Evolutionary conservation across 92 coral and sea anemone genomes (phyloP), one percentile per base, ranked within the genome.

Genomic region (Heteractis magnifica): DNA sequence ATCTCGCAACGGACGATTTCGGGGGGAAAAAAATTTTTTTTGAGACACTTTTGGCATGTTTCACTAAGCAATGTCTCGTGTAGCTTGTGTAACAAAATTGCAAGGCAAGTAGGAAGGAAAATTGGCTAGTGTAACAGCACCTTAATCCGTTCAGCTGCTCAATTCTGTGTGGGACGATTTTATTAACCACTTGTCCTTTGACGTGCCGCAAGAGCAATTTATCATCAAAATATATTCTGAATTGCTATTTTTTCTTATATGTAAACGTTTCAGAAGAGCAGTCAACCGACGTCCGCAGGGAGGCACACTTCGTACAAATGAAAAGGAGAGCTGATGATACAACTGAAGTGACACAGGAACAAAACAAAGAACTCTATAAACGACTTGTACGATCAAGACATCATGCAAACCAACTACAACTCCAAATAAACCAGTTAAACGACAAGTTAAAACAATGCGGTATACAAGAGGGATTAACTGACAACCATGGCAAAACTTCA

Each of bases 311-410:
- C 19, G 75, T 20, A 52, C 75, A 65, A 79, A 20, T 15, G 72
- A 49, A 79, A 79, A 64, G 65, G 15, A 13, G 26, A 62, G 18
- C 13, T 10, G 12, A 11, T 44, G 72, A 79, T 6, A 6, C 64
- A 21, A 49, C 72, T 15, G 0, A 14, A 2, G 53, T 70, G 10
- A 70, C 65, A 15, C 76, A 81, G 44, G 71, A 51, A n/a, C 72
- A 65, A 55, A 84, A 76, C 53, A 87, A 19, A 41, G 72, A 77
- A 60, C 86, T 87, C 21, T 76, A 68, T 52, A 78, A 87, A 21
- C 82, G 82, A 21, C 84, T 88, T 13, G 3, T 52, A 51, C 82
- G 75, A 60, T 51, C 58, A 4, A 81, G 85, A 52, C 53, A 74
- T 77, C 78, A 19, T n/a, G 84, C 79, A 48, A 81, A 81, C 13